Conservation (phyloP, 2,888 invertebrate genomes). For the Enchytraeus crypticus region DNA sequence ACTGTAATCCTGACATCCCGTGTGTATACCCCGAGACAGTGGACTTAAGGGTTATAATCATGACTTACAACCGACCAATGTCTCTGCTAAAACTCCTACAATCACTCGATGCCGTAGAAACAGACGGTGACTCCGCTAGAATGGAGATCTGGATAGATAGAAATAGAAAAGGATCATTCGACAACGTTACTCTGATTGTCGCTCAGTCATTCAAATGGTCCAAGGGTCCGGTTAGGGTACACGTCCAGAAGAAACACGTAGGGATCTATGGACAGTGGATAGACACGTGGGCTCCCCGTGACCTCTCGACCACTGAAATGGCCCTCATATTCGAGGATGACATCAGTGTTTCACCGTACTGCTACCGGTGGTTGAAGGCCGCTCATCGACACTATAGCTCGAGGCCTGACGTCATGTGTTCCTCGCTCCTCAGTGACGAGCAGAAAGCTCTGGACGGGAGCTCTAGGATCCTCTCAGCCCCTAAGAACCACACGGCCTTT, state of each 20-base stretch:
- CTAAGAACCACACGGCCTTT: slow-evolving; percentile 6
- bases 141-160: too few species aligned
- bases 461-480: background rate
- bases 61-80: too few species aligned
- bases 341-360: slow-evolving; percentile 21
- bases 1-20: too few species aligned
- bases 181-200: too few species aligned
- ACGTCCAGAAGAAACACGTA: slow-evolving; percentile 23
- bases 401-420: slow-evolving; percentile 1
- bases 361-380: slow-evolving; percentile 18
- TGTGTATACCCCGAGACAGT: too few species aligned
- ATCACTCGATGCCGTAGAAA: too few species aligned
- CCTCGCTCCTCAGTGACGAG: slow-evolving; percentile 2
- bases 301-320: slow-evolving; percentile 26
- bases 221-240: slow-evolving; percentile 14
- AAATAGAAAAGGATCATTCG: too few species aligned
- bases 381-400: slow-evolving; percentile 3
- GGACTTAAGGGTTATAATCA: too few species aligned
- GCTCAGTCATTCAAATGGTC: too few species aligned
- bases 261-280: slow-evolving; percentile 31
- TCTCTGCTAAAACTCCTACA: too few species aligned
- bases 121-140: too few species aligned
- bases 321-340: slow-evolving; percentile 38
- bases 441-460: background rate
- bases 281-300: slow-evolving; percentile 30